Conservation (phyloP, 2,113 vertebrate species). For the Lucifuga dentata region DNA sequence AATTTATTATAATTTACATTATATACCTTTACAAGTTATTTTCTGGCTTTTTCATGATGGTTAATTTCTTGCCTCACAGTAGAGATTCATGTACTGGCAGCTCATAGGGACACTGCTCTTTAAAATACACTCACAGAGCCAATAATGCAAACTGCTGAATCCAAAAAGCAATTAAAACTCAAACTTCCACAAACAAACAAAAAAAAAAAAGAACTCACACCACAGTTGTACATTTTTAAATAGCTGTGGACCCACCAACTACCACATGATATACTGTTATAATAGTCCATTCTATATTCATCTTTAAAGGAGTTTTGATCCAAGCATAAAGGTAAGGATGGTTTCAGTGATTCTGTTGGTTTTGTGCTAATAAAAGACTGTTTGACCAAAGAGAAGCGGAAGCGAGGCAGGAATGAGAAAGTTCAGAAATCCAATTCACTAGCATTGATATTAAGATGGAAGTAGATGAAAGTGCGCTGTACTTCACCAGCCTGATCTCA, state of each 20-base stretch:
- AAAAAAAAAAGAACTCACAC: not conserved
- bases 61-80: too few species aligned
- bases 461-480: conserved; percentile 29
- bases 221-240: not conserved
- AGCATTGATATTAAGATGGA: conserved; percentile 28
- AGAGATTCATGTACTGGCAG: too few species aligned
- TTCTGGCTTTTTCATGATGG: too few species aligned
- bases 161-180: not conserved
- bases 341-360: too few species aligned
- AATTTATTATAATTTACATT: too few species aligned
- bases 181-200: too few species aligned
- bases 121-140: not conserved
- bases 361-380: not conserved
- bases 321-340: too few species aligned
- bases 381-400: conserved; percentile 12
- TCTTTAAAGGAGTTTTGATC: too few species aligned
- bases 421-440: too few species aligned
- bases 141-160: not conserved
- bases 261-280: not conserved
- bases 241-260: conserved; percentile 8
- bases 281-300: not conserved
- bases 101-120: too few species aligned
- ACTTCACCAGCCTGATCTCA: conserved; percentile 31
- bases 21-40: too few species aligned
- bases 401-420: not conserved